Evolutionary conservation across 2,113 vertebrate genomes (phyloP).

Genomic region (Ciconia stormi): DNA sequence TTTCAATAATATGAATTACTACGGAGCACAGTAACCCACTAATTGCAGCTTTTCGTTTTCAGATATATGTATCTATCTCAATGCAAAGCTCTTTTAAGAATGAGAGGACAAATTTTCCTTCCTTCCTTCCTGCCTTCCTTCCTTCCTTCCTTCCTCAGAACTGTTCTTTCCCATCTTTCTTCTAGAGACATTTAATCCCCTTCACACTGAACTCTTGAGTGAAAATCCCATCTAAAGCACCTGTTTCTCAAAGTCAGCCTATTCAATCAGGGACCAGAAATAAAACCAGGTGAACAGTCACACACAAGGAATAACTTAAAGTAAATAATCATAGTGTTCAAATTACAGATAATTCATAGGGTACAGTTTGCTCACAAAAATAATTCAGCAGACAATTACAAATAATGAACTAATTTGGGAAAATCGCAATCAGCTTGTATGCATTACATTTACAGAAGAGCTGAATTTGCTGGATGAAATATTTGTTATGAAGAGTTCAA

Average conservation of each 20-base stretch:
- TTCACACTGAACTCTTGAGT: neutral
- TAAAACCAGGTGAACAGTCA: constrained; percentile 11
- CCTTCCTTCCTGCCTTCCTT: neutral
- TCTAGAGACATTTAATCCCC: neutral
- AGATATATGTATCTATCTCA: neutral
- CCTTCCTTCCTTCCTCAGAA: neutral
- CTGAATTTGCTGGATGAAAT: constrained; percentile 48
- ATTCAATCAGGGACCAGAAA: neutral
- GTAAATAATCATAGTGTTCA: constrained; percentile 35
- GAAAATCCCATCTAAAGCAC: neutral
- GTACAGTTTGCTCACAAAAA: constrained; percentile 55
- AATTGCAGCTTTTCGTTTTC: neutral
- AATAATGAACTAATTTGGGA: constrained; percentile 63
- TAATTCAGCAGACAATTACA: constrained; percentile 58
- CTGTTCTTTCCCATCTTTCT: neutral
- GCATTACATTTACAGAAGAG: constrained; percentile 41
- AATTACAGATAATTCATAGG: constrained; percentile 47
- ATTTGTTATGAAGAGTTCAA: constrained; percentile 45
- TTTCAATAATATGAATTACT: neutral
- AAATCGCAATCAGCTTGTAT: constrained; percentile 7
- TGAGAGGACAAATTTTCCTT: neutral
- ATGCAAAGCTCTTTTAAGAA: neutral
- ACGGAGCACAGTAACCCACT: neutral
- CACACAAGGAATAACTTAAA: constrained; percentile 11
- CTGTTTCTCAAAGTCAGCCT: neutral